These are phyloP conservation scores for Ochotona princeps DNA, from an alignment of 2,113 vertebrate genomes.

Conservation along the genomic window DNA sequence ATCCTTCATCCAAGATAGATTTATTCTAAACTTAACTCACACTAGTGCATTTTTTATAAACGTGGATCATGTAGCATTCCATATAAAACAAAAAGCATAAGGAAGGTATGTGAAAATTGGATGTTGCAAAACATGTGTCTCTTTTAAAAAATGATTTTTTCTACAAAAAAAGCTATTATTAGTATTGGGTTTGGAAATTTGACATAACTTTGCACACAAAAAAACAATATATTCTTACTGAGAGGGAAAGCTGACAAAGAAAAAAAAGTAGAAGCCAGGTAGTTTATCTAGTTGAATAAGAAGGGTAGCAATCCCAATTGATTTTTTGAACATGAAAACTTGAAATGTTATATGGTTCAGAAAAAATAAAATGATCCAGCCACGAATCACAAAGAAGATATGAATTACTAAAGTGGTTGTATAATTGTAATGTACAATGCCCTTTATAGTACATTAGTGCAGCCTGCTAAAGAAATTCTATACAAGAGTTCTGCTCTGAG, in stretches of 20 bases:
- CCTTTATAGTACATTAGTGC: neutral
- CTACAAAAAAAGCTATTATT: neutral
- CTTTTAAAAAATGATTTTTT: constrained; percentile 24
- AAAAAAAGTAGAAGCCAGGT: neutral
- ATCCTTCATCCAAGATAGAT: neutral
- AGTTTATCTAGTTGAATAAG: constrained; percentile 49
- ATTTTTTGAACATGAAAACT: constrained; percentile 18
- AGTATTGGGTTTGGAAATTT: neutral
- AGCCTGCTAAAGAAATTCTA: constrained; percentile 17
- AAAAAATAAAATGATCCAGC: constrained; percentile 52
- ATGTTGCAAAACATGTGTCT: neutral
- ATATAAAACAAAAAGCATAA: neutral
- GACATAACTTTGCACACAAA: constrained; percentile 4
- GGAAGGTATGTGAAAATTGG: neutral
- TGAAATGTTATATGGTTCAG: neutral
- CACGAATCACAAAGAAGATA: neutral
- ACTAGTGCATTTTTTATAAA: neutral
- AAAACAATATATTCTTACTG: neutral
- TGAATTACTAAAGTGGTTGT: constrained; percentile 18
- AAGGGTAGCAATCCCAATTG: constrained; percentile 8
- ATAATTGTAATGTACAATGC: constrained; percentile 22
- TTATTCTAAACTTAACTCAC: neutral
- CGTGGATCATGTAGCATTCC: neutral
- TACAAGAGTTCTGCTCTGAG: neutral
- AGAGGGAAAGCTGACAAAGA: neutral